These are phyloP conservation scores for Platyrinchus mystaceus DNA, from an alignment of 2,797 vertebrate species.

Conservation along the genomic window DNA sequence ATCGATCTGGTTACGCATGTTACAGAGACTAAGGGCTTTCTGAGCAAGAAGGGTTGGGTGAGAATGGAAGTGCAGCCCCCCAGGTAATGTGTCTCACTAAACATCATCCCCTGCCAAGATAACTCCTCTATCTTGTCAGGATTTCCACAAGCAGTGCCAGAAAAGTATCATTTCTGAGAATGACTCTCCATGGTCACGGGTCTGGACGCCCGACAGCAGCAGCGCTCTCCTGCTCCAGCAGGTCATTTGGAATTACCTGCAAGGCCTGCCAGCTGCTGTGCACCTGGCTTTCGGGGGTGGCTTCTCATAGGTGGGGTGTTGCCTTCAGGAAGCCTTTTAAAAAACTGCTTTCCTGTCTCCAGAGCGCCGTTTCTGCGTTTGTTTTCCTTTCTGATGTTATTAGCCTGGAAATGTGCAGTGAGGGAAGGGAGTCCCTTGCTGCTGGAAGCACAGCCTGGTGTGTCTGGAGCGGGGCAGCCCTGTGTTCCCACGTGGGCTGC, in stretches of 20 bases:
- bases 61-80: not conserved
- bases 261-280: not conserved
- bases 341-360: not conserved
- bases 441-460: not conserved
- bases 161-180: not conserved
- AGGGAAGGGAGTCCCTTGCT: not conserved
- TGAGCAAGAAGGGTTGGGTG: not conserved
- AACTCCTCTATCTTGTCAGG: constrained; percentile 2
- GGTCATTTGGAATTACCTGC: not conserved
- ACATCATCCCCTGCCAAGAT: not conserved
- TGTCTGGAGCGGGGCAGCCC: fast-evolving
- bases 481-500: fast-evolving
- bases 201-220: not conserved
- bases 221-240: fast-evolving
- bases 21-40: not conserved
- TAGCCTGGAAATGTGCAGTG: fast-evolving
- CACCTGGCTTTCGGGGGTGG: not conserved
- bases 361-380: fast-evolving
- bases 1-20: fast-evolving
- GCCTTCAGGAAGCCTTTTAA: not conserved
- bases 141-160: constrained; percentile 37
- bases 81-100: constrained; percentile 12
- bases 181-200: fast-evolving
- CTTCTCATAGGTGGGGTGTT: fast-evolving
- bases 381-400: not conserved